Base-by-base conservation (phyloP, 2,888 invertebrate species). In the Noctua fimbriata region DNA sequence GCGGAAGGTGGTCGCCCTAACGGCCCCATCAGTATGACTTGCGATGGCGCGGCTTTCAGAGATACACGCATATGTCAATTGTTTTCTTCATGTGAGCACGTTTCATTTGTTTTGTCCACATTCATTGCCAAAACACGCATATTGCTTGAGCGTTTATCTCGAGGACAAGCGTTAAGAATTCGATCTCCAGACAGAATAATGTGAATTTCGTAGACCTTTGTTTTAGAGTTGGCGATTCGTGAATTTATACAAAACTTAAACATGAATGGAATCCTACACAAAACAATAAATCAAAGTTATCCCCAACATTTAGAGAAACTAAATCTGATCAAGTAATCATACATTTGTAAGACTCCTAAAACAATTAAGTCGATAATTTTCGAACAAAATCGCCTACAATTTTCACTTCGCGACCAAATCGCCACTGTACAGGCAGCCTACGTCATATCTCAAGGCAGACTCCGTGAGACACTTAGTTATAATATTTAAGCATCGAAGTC, bases 401-500 rank as follows among this genome's bases (percentile, higher is more conserved):
- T 60, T 47, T 47, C 12, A 65, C 16, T 60, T 32, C 16, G 16
- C 65, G 44, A 72, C 49, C 2, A 49, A 78, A 12, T 70, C 79
- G 69, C 16, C 14, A 14, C 6, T 0, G 32, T 55, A 10, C 24
- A 55, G 18, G 6, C 21, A 70, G 44, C 82, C 78, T 69, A 58
- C 65, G 52, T 58, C 28, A 77, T 78, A 78, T 74, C 77, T 78
- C 63, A 76, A 24, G 71, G 28, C 63, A 60, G 73, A 36, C 73
- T 73, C 78, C 69, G 65, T 58, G 75, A 82, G 83, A 83, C 82
- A 80, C 78, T 86, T 69, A 73, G 82, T 86, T 88, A 83, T 90
- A 89, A 90, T 90, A 90, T 90, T 91, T 90, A 79, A 89, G 76
- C 87, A 87, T 89, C 83, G 84, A 89, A 87, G 79, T 87, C 72